Base-by-base conservation (phyloP, 1,140 invertebrate species). In the Nilaparvata lugens region DNA sequence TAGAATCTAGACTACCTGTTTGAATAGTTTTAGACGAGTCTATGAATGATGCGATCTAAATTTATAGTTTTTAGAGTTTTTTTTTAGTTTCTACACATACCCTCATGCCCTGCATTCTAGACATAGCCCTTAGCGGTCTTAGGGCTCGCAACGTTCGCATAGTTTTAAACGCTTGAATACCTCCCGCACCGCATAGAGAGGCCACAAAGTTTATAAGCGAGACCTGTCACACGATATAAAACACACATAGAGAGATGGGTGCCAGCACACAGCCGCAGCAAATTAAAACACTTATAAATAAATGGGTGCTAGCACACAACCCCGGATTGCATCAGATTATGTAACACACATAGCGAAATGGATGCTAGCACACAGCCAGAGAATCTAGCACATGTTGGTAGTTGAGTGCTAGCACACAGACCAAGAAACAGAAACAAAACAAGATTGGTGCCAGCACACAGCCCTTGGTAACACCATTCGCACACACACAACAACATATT, bases 161-260 rank as follows among this genome's bases (percentile, higher is more conserved):
- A 75, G 93, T 95, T 89, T 95, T 95, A 87, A 95, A 95, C 77
- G 92, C 93, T 85, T 95, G 91, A 84, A 95, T 94, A 79, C 91
- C 91, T 75, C 91, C 91, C 75, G 89, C 90, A 76, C 92, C 91
- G 79, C 85, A 84, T 76, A 94, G 83, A 76, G 90, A 91, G 76
- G 93, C 93, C 80, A 93, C 85, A 83, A 95, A 93, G 85, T 96
- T 95, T 82, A 96, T 92, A 80, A 95, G 85, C 76, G 93, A 96
- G 75, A 95, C 91, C 90, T 93, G 31, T 35, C 31, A 35, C 31
- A 35, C 31, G 13, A 35, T 35, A 35, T 35, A 6, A 35, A 35
- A 35, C 31, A 35, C 31, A 35, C 31, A 35, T 35, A 35, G 7
- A 35, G 31, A 35, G 31, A 35, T 35, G 31, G 31, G 31, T 35